Base-by-base conservation (phyloP, 2,888 invertebrate species). In the Cataglyphis albicans region DNA sequence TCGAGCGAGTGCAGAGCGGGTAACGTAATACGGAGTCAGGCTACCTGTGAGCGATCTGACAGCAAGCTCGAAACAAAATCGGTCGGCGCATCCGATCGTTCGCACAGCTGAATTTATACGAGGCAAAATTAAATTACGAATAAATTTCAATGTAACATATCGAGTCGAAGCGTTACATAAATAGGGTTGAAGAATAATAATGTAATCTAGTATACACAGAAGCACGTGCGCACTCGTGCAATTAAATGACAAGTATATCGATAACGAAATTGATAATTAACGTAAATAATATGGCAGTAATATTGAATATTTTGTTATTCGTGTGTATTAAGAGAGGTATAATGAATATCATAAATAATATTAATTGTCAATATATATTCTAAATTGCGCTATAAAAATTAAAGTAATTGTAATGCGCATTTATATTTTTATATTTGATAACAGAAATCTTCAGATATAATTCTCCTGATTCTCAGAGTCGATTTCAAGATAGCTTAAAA, bases 21-120 rank as follows among this genome's bases (percentile, higher is more conserved):
- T 91, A 91, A 91, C 91, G 91, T 91, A 91, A 91, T 91, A 91
- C 91, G 91, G 91, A 91, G 87, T 90, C 90, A 84, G 89, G 90
- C 91, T 91, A 91, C 91, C 91, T 89, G 48, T 48, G 90, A 88
- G 84, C 87, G 88, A 89, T 87, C 91, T 88, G 90, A 88, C 91
- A 86, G 87, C 86, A 86, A 88, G 89, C 91, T 87, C 84, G 89
- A 84, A 87, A 90, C 83, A 90, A 90, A 90, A 86, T 89, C 89
- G 88, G 89, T 87, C 88, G 89, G 70, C 80, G 70, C 84, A 81
- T 81, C 89, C 76, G 76, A 85, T 72, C 88, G 84, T 84, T 81
- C 87, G 74, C 75, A 55, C 55, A 76, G 55, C 67, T 55, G 44
- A 25, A 25, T 55, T 76, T 70, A 48, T 72, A 70, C 70, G 59